Conservation (phyloP, 1,140 invertebrate genomes). For the Bombus fervidus region DNA sequence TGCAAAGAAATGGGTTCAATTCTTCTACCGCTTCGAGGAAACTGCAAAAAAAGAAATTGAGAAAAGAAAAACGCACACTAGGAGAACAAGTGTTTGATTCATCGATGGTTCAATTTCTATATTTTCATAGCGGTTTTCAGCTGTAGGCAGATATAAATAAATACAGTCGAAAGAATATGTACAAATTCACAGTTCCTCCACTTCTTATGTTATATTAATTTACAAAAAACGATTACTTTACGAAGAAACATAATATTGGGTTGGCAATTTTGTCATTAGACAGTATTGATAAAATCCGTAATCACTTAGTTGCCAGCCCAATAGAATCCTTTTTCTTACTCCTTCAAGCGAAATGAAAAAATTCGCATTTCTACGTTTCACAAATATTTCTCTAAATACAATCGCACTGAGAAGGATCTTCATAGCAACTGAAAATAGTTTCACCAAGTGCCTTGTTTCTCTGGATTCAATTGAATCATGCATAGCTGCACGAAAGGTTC, state of each 20-base stretch:
- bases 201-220: neutral
- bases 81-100: neutral
- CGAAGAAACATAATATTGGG: neutral
- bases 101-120: neutral
- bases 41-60: neutral
- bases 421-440: neutral
- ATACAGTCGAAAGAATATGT: too few relatives aligned
- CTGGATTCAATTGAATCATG: conserved; percentile 16
- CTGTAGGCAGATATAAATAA: too few relatives aligned
- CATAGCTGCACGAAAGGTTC: conserved; percentile 17
- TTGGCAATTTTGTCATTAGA: too few relatives aligned
- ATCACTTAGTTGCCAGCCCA: too few relatives aligned
- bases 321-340: neutral
- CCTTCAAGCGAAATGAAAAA: neutral
- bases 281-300: too few relatives aligned
- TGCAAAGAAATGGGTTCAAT: neutral
- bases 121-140: neutral
- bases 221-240: neutral
- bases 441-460: neutral
- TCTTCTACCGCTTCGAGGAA: neutral
- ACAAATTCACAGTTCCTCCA: too few relatives aligned
- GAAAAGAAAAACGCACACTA: too few relatives aligned
- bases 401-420: neutral
- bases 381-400: neutral
- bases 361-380: neutral